phyloP scores from a whole-genome alignment of 2,797 vertebrate genomes.

The Coendou prehensilis region DNA sequence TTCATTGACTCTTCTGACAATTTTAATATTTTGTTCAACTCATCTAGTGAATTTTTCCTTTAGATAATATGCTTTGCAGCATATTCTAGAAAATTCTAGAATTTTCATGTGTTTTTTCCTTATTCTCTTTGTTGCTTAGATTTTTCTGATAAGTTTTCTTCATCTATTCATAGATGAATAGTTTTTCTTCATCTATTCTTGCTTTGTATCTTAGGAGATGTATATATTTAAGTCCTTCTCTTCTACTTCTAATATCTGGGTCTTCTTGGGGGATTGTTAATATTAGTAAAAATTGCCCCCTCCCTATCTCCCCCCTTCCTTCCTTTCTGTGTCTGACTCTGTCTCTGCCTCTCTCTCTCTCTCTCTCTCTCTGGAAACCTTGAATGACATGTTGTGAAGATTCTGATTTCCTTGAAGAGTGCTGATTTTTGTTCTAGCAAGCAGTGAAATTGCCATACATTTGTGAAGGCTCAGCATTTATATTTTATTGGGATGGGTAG shows the following conservation, averaged over 20 bases:
- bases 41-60: not conserved
- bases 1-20: not conserved
- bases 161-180: not conserved
- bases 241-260: not conserved
- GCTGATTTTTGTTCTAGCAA: constrained; percentile 47
- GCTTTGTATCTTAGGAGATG: constrained; percentile 4
- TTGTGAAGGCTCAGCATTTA: constrained; percentile 31
- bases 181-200: not conserved
- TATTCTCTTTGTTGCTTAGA: not conserved
- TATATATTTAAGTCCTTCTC: not conserved
- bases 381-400: not conserved
- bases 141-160: constrained; percentile 17
- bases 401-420: not conserved
- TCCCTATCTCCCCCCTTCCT: not conserved
- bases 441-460: not conserved
- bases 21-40: not conserved
- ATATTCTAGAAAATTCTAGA: not conserved
- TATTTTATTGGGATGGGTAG: not conserved
- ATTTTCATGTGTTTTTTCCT: not conserved
- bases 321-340: not conserved
- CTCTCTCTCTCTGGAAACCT: not conserved
- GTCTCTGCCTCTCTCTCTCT: not conserved
- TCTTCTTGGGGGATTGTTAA: not conserved
- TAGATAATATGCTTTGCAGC: not conserved
- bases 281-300: not conserved